Percentiles rank a stretch among this genome's conserved stretches.
Evolutionary conservation across 2,113 vertebrate genomes (phyloP).

Genomic region (Coptodon rendalli): DNA sequence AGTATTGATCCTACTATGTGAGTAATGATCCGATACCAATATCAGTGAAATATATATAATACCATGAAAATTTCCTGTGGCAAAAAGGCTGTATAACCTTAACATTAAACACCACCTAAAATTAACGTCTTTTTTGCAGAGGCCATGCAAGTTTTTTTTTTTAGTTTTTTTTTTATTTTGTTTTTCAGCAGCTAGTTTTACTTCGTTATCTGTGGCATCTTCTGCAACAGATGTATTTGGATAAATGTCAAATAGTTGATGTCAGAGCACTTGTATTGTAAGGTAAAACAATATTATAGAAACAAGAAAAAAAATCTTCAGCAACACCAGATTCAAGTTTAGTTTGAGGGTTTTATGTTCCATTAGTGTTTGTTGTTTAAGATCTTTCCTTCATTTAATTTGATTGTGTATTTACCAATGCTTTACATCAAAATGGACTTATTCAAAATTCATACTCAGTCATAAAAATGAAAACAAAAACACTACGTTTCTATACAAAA

Average conservation of each 20-base stretch:
- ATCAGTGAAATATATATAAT: not conserved
- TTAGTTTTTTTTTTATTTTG: accelerated
- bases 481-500: accelerated
- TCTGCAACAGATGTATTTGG: too few relatives aligned
- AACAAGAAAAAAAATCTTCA: not conserved
- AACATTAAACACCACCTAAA: accelerated
- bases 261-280: accelerated
- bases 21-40: not conserved
- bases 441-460: not conserved
- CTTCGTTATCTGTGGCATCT: accelerated
- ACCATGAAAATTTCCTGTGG: accelerated
- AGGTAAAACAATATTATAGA: not conserved
- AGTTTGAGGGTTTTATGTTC: not conserved
- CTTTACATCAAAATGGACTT: accelerated
- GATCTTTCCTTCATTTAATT: not conserved
- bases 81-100: not conserved
- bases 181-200: accelerated
- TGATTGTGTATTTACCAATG: not conserved
- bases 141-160: accelerated
- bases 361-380: not conserved
- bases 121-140: not conserved
- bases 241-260: not conserved
- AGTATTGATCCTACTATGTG: not conserved
- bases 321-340: accelerated
- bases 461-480: not conserved